A percentile compares a stretch with the other conserved stretches of the same genome.
These are phyloP conservation scores for Ectropis grisescens DNA, from an alignment of 1,140 invertebrate genomes.

Conservation along the genomic window DNA sequence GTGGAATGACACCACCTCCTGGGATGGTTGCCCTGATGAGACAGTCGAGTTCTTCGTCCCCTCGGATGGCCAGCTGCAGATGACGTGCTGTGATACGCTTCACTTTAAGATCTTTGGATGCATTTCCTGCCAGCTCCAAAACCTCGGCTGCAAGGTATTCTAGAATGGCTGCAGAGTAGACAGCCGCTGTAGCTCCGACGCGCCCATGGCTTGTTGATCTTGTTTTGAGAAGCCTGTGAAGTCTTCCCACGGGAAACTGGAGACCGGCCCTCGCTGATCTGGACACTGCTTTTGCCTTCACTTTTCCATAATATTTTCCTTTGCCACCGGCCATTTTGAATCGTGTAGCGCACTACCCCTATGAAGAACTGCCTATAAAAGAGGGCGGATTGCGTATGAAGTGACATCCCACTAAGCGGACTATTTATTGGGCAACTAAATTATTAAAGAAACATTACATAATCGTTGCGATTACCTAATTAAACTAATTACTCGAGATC, in stretches of 20 bases:
- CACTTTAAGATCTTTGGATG: conserved; percentile 99
- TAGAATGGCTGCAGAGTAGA: conserved; percentile 98
- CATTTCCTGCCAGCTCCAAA: conserved; percentile 97
- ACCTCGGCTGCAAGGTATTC: conserved; percentile 99
- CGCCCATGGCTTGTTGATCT: conserved; percentile 98
- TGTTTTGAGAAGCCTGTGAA: conserved; percentile 98
- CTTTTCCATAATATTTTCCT: conserved; percentile 99
- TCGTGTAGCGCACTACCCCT: conserved; percentile 63
- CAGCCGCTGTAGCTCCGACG: conserved; percentile 98
- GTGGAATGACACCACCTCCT: conserved; percentile 99
- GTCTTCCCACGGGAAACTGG: conserved; percentile 98
- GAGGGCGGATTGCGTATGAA: no score
- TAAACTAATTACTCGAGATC: no score
- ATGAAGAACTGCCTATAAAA: conserved; percentile 54
- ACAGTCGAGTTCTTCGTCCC: conserved; percentile 99
- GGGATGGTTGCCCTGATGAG: conserved; percentile 99
- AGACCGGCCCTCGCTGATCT: conserved; percentile 97
- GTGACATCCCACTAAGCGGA: no score
- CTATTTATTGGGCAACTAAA: no score
- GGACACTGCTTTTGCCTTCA: conserved; percentile 99
- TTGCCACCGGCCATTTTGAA: conserved; percentile 92
- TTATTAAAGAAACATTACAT: no score
- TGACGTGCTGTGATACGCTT: conserved; percentile 99
- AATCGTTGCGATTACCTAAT: no score
- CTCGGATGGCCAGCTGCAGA: conserved; percentile 98